Base-by-base conservation (phyloP, 2,888 invertebrate species). In the Argyra leucocephala region DNA sequence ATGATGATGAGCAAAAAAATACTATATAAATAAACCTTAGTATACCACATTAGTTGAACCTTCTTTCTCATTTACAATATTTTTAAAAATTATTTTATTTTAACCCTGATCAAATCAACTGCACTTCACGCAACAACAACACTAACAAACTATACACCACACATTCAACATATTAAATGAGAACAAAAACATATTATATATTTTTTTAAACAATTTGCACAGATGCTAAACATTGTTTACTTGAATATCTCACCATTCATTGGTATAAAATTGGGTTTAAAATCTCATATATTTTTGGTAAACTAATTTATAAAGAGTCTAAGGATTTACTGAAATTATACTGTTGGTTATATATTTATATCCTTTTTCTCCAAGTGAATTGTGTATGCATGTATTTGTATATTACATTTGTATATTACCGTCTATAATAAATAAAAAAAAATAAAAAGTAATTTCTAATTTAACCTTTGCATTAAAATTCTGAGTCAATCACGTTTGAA, bases 221-320 rank as follows among this genome's bases (percentile, higher is more conserved):
- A 48, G 48, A 48, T 48, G 48, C 48, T 48, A 48, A 48, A 48
- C 9, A 18, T 48, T 48, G 18, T 48, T 48, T 18, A 48, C 48
- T 48, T 48, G 48, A 48, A 48, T 15, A 48, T 48, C 48, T 48
- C 18, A 48, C n/a, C 48, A 48, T 48, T n/a, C 48, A 48, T 48
- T n/a, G 48, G 18, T 48, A 48, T 48, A 48, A 48, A 48, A n/a
- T 15, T 18, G 48, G 48, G 48, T 48, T 48, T 48, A 48, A 48
- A 5, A 48, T 48, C 48, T 12, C 48, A 48, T 48, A 48, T 48
- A 48, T 48, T 48, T 15, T 48, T 4, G 48, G n/a, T n/a, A 48
- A 48, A 48, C 48, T 48, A 48, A 48, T 48, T 48, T 48, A 48
- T 48, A 48, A 48, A 48, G 18, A 48, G 48, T 48, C 48, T 48